Conservation (phyloP, 2,113 vertebrate genomes). For the Ictidomys tridecemlineatus region DNA sequence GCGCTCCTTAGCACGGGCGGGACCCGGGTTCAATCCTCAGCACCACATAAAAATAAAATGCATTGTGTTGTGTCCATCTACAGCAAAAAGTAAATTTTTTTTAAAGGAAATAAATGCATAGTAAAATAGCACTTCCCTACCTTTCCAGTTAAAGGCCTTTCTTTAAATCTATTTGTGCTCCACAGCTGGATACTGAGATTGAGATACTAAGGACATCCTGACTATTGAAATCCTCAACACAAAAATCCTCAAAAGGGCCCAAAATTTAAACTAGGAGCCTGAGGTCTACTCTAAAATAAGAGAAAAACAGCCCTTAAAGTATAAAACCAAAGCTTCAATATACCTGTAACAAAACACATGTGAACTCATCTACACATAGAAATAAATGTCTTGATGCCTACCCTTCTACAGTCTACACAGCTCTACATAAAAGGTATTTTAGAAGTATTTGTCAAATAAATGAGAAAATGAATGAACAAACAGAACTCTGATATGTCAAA, state of each 20-base stretch:
- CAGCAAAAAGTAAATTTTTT: too few relatives aligned
- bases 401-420: background rate
- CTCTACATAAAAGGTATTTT: background rate
- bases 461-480: background rate
- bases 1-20: too few relatives aligned
- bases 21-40: too few relatives aligned
- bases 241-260: background rate
- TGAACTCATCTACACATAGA: background rate
- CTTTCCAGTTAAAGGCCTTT: background rate
- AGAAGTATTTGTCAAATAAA: background rate
- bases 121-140: background rate
- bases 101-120: background rate
- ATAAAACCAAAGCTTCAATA: background rate
- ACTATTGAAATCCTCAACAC: background rate
- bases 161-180: background rate
- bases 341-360: background rate
- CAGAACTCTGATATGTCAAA: background rate
- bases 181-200: background rate
- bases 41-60: too few relatives aligned
- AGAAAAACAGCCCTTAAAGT: slow-evolving; percentile 14
- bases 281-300: background rate
- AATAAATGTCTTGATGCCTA: background rate
- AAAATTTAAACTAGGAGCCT: background rate
- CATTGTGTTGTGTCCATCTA: too few relatives aligned
- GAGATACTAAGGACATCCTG: background rate